Evolutionary conservation across 2,888 invertebrate genomes (phyloP).

Genomic region (Abscondita cerata): DNA sequence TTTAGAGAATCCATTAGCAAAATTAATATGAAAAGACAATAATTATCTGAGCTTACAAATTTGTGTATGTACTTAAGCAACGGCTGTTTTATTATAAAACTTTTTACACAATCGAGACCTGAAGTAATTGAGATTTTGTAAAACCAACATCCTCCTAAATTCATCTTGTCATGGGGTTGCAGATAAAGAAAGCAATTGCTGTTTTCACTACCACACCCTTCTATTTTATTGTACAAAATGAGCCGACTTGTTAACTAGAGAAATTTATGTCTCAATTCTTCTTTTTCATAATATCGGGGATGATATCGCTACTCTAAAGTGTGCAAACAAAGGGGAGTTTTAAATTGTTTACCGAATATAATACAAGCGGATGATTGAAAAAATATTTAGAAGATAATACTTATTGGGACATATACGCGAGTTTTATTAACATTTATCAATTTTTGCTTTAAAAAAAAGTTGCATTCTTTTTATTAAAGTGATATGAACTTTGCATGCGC

Average conservation of each 20-base stretch:
- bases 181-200: constrained; percentile 25
- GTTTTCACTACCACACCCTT: constrained; percentile 29
- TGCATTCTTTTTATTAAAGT: too few relatives aligned
- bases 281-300: constrained; percentile 15
- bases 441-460: too few relatives aligned
- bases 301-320: constrained; percentile 7
- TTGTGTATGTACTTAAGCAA: neutral
- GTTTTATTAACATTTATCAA: too few relatives aligned
- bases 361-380: neutral
- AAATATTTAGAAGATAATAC: too few relatives aligned
- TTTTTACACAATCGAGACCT: too few relatives aligned
- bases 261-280: constrained; percentile 28
- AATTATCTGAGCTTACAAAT: neutral
- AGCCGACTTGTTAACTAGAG: constrained; percentile 17
- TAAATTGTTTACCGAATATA: constrained; percentile 5
- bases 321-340: constrained; percentile 20
- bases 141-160: constrained; percentile 5
- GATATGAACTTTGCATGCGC: too few relatives aligned
- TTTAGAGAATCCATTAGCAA: neutral
- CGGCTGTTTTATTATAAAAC: too few relatives aligned
- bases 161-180: constrained; percentile 17
- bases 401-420: too few relatives aligned
- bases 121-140: neutral
- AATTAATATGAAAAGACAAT: neutral
- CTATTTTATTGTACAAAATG: constrained; percentile 22